phyloP scores from a whole-genome alignment of 2,797 vertebrate species.

The Cottoperca gobio region DNA sequence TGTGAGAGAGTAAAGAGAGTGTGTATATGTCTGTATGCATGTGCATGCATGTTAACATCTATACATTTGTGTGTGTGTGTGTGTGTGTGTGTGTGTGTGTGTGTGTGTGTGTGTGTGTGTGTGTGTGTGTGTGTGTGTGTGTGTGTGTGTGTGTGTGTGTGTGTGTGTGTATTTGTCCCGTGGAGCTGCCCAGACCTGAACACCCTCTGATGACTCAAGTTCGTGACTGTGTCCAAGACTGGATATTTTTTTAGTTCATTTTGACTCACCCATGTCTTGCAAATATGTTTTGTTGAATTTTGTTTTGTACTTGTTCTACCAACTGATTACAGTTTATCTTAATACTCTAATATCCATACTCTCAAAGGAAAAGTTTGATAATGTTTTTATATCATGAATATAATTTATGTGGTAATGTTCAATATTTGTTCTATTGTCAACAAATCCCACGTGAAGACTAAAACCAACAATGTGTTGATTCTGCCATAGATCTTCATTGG shows the following conservation, averaged over 20 bases:
- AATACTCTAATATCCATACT: neutral
- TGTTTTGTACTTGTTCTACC: neutral
- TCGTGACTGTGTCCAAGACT: constrained; percentile 32
- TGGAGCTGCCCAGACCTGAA: constrained; percentile 53
- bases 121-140: constrained; percentile 40
- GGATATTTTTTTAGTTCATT: constrained; percentile 5
- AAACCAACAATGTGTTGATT: neutral
- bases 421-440: neutral
- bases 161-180: constrained; percentile 41
- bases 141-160: constrained; percentile 24
- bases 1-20: neutral
- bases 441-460: neutral
- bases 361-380: neutral
- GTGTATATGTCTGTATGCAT: constrained; percentile 19
- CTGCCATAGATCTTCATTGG: neutral
- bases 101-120: constrained; percentile 21
- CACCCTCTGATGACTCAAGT: constrained; percentile 53
- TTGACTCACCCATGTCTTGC: constrained; percentile 18
- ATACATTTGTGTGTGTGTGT: constrained; percentile 31
- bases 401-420: too few species aligned
- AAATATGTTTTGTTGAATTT: constrained; percentile 27
- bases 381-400: neutral
- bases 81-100: constrained; percentile 19
- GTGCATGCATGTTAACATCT: too few species aligned
- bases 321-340: constrained; percentile 1